A percentile compares a stretch with the other conserved stretches of the same genome.
phyloP scores from a whole-genome alignment of 1,140 invertebrate species.

The Drosophila pseudoananassae region DNA sequence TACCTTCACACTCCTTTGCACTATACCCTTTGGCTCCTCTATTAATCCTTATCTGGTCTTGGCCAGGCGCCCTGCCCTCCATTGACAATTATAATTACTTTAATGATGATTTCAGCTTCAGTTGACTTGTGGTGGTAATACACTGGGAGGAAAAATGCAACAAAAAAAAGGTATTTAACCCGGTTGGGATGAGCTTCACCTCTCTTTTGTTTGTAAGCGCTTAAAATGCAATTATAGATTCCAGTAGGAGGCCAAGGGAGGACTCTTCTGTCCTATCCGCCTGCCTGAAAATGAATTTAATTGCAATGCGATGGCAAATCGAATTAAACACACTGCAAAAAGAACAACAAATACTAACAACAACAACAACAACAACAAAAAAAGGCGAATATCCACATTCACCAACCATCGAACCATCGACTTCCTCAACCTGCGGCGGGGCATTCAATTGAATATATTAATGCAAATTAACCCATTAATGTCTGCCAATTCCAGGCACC shows the following conservation, averaged over 20 bases:
- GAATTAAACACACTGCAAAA: slow-evolving; percentile 53
- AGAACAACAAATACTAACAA: slow-evolving; percentile 1
- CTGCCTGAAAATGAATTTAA: slow-evolving; percentile 64
- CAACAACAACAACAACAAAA: background rate
- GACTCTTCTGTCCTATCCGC: slow-evolving; percentile 2
- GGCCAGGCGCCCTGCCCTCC: slow-evolving; percentile 12
- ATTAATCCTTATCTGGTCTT: slow-evolving; percentile 17
- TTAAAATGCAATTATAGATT: slow-evolving; percentile 69
- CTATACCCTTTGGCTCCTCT: background rate
- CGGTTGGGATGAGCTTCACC: background rate
- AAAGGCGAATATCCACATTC: background rate
- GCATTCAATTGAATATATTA: slow-evolving; percentile 59
- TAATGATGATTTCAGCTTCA: slow-evolving; percentile 64
- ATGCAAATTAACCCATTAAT: slow-evolving; percentile 71
- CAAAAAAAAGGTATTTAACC: too few relatives aligned
- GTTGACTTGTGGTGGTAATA: slow-evolving; percentile 11
- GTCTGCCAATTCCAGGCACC: slow-evolving; percentile 28
- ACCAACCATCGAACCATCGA: background rate
- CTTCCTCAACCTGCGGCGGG: background rate
- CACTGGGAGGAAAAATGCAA: too few relatives aligned
- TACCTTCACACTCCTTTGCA: background rate
- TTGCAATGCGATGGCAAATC: slow-evolving; percentile 69
- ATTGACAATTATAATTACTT: slow-evolving; percentile 70
- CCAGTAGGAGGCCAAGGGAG: background rate
- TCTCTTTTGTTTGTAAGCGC: slow-evolving; percentile 61